Evolutionary conservation across 2,113 vertebrate species (phyloP).

Genomic region (Oreotrochilus melanogaster): DNA sequence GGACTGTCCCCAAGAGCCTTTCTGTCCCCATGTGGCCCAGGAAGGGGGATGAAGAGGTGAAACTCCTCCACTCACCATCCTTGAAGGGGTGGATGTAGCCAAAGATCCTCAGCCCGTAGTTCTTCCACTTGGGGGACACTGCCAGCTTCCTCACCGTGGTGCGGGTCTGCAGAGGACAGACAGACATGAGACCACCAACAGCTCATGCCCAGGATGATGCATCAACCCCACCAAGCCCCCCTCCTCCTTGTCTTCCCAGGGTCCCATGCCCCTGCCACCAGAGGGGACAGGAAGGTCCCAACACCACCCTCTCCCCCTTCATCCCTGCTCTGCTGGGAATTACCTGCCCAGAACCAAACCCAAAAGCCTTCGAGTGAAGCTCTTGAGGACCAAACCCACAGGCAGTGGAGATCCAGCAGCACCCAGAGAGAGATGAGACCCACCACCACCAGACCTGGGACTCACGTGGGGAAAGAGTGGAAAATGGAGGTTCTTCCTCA

Average conservation of each 20-base stretch:
- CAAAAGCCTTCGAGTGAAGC: not conserved
- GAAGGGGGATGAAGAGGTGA: not conserved
- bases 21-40: accelerated
- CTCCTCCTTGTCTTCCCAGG: accelerated
- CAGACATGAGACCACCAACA: accelerated
- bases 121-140: conserved; percentile 98
- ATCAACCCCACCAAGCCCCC: not conserved
- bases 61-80: conserved; percentile 84
- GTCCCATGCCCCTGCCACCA: accelerated
- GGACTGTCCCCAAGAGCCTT: not conserved
- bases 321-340: not conserved
- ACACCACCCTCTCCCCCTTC: not conserved
- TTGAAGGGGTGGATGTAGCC: conserved; percentile 95
- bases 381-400: not conserved
- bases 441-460: not conserved
- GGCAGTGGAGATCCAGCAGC: not conserved
- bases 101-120: conserved; percentile 95
- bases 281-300: not conserved
- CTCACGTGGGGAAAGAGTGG: conserved; percentile 96
- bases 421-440: accelerated
- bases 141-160: conserved; percentile 94
- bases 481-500: conserved; percentile 95
- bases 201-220: not conserved
- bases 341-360: not conserved
- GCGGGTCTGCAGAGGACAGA: conserved; percentile 80